Percentiles rank a stretch among this genome's conserved stretches.
phyloP scores from a whole-genome alignment of 2,888 invertebrate genomes.

The Sinelater perroti region DNA sequence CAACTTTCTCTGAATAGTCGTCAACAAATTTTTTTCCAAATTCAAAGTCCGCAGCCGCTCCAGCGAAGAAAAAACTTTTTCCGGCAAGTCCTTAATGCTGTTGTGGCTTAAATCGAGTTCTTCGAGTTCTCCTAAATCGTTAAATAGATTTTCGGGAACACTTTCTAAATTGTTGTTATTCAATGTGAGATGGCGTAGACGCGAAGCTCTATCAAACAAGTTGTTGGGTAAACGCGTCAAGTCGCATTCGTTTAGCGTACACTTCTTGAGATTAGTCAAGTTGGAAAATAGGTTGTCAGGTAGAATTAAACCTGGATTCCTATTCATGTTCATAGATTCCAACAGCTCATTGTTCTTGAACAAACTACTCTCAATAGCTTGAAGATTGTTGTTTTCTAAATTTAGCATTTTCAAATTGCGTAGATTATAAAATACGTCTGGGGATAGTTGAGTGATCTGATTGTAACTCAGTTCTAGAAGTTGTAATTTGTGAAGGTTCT shows the following conservation, averaged over 20 bases:
- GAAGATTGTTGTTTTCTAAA: slow-evolving; percentile 73
- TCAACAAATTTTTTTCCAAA: slow-evolving; percentile 72
- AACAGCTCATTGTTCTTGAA: slow-evolving; percentile 56
- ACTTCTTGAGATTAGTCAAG: slow-evolving; percentile 40
- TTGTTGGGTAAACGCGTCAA: slow-evolving; percentile 68
- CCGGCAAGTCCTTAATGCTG: slow-evolving; percentile 62
- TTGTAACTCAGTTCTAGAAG: slow-evolving; percentile 76
- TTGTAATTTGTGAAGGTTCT: slow-evolving; percentile 68
- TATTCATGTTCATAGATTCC: slow-evolving; percentile 58
- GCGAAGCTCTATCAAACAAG: slow-evolving; percentile 69
- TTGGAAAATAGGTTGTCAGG: slow-evolving; percentile 36
- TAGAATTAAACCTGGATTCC: slow-evolving; percentile 17
- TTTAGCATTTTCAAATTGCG: slow-evolving; percentile 70
- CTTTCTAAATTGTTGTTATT: slow-evolving; percentile 65
- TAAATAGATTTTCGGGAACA: slow-evolving; percentile 65
- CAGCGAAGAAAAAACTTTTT: slow-evolving; percentile 70
- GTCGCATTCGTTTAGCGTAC: slow-evolving; percentile 50
- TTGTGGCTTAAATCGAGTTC: slow-evolving; percentile 52
- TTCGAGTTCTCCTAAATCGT: slow-evolving; percentile 65
- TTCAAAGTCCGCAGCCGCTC: slow-evolving; percentile 69
- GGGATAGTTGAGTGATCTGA: slow-evolving; percentile 68
- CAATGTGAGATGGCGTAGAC: slow-evolving; percentile 69
- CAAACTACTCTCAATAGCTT: slow-evolving; percentile 68
- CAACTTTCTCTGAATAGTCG: slow-evolving; percentile 65
- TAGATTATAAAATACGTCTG: slow-evolving; percentile 69